phyloP scores from a whole-genome alignment of 2,797 vertebrate species.

The Alectoris magna region DNA sequence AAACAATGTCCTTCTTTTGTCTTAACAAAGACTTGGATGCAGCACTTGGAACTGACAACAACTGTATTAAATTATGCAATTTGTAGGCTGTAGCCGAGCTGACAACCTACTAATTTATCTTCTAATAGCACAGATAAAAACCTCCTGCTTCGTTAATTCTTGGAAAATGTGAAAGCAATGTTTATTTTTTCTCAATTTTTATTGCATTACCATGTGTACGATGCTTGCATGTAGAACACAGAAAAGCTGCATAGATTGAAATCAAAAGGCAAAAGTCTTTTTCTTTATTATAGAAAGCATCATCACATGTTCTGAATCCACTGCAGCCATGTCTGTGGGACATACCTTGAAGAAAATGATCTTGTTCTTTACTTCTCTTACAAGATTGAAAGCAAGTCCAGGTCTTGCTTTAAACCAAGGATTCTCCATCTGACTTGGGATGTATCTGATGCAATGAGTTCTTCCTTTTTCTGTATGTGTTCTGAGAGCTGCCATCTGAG shows the following conservation, averaged over 20 bases:
- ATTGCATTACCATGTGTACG: background rate
- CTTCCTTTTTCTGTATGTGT: background rate
- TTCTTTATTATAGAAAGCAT: background rate
- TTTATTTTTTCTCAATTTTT: conserved; percentile 13
- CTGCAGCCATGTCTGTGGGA: background rate
- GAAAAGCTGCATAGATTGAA: background rate
- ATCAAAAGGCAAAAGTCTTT: background rate
- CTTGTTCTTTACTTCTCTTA: background rate
- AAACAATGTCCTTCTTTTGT: background rate
- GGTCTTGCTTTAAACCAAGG: background rate
- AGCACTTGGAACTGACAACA: background rate
- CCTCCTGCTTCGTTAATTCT: background rate
- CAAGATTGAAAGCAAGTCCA: background rate
- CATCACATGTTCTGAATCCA: rapidly evolving
- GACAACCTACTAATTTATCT: conserved; percentile 45
- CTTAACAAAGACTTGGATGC: background rate
- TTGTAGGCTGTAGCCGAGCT: conserved; percentile 20
- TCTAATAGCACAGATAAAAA: conserved; percentile 27
- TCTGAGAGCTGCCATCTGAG: background rate
- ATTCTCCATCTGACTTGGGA: background rate
- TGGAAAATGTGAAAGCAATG: conserved; percentile 9
- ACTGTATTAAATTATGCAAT: conserved; percentile 13
- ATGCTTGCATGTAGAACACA: background rate
- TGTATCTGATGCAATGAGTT: background rate
- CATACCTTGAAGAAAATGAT: background rate